A percentile compares a stretch with the other conserved stretches of the same genome.
These are phyloP conservation scores for Helicoverpa zea DNA, from an alignment of 1,140 invertebrate genomes.

Conservation along the genomic window DNA sequence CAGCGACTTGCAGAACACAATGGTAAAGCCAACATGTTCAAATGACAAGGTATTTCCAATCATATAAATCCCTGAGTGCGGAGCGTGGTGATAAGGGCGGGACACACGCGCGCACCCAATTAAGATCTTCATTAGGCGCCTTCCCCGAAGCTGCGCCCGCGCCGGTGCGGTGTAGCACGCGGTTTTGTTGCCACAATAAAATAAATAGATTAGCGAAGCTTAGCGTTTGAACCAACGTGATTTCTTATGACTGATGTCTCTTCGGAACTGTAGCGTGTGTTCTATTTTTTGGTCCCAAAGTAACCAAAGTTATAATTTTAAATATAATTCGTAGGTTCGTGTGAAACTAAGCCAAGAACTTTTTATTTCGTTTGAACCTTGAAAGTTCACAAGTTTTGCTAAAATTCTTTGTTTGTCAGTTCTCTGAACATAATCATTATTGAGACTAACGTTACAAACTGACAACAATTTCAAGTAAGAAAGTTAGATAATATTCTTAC, in stretches of 20 bases:
- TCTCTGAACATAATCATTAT: too few species aligned
- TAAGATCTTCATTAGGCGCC: conserved; percentile 82
- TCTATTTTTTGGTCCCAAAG: neutral
- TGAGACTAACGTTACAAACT: too few species aligned
- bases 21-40: conserved; percentile 1
- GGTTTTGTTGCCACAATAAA: conserved; percentile 52
- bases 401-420: too few species aligned
- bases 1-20: neutral
- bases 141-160: conserved; percentile 70
- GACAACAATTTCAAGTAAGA: too few species aligned
- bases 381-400: too few species aligned
- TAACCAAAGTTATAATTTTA: neutral
- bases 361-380: too few species aligned
- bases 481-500: too few species aligned
- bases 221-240: conserved; percentile 11
- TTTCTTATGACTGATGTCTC: conserved; percentile 24
- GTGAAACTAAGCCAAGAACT: too few species aligned
- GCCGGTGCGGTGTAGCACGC: conserved; percentile 42
- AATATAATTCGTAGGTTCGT: too few species aligned
- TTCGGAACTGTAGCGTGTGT: neutral
- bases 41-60: conserved; percentile 25
- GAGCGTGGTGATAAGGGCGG: conserved; percentile 63
- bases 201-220: conserved; percentile 56
- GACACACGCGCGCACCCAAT: conserved; percentile 76
- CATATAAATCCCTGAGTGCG: conserved; percentile 6